A percentile compares a stretch with the other conserved stretches of the same genome.
Evolutionary conservation across 2,113 vertebrate species (phyloP).

Genomic region (Psittacula cyanocephala): DNA sequence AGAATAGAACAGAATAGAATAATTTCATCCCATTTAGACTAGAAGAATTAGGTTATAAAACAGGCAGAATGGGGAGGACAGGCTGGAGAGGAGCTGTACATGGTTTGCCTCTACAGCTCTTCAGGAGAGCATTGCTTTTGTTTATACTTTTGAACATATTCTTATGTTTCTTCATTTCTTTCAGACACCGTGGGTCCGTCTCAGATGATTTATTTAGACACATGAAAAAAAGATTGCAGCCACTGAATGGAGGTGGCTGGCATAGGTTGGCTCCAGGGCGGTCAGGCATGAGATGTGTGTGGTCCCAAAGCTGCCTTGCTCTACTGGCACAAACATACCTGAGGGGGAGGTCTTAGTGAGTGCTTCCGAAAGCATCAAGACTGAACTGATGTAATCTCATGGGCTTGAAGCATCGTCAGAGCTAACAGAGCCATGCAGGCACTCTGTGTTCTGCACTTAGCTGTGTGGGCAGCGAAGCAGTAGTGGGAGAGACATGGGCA

Average conservation of each 20-base stretch:
- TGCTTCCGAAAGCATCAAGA: neutral
- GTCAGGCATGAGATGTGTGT: neutral
- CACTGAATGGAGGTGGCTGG: neutral
- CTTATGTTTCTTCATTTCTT: neutral
- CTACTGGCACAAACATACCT: neutral
- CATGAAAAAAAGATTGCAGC: neutral
- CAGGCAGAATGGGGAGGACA: neutral
- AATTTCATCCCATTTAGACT: neutral
- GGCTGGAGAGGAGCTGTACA: neutral
- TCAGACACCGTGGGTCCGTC: neutral
- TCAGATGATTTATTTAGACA: neutral
- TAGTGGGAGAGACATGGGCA: neutral
- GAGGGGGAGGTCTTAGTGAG: neutral
- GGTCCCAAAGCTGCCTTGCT: neutral
- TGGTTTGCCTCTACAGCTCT: neutral
- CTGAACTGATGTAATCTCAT: neutral
- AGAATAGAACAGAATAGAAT: neutral
- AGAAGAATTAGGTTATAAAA: neutral
- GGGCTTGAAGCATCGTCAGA: neutral
- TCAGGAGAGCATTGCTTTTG: neutral
- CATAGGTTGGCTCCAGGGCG: neutral
- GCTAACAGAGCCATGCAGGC: neutral
- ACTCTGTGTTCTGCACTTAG: neutral
- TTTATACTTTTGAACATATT: neutral
- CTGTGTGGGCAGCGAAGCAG: neutral